These are phyloP conservation scores for Dolichopus griseipennis DNA, from an alignment of 2,888 invertebrate genomes.

Conservation along the genomic window DNA sequence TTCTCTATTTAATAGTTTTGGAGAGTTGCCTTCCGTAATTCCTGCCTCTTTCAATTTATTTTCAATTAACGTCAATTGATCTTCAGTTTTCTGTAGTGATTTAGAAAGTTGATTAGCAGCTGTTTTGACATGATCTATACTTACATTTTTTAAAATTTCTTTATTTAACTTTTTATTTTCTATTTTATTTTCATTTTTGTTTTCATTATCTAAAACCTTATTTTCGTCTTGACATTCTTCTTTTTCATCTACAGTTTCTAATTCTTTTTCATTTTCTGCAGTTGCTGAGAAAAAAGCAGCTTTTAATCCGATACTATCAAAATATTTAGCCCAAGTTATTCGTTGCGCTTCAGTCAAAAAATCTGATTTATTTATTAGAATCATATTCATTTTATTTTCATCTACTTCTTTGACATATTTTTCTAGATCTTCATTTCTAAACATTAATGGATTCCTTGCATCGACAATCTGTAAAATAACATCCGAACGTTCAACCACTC, in stretches of 20 bases:
- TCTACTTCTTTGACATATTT: constrained; percentile 71
- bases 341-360: constrained; percentile 74
- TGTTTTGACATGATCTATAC: constrained; percentile 44
- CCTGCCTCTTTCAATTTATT: constrained; percentile 35
- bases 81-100: constrained; percentile 49
- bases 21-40: constrained; percentile 26
- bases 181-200: constrained; percentile 16
- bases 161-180: constrained; percentile 15
- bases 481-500: constrained; percentile 94
- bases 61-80: constrained; percentile 50
- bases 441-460: constrained; percentile 89
- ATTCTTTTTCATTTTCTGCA: constrained; percentile 49
- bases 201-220: constrained; percentile 11
- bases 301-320: constrained; percentile 57
- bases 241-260: constrained; percentile 32
- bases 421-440: constrained; percentile 87
- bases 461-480: constrained; percentile 91
- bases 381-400: constrained; percentile 61
- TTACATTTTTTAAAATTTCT: constrained; percentile 24
- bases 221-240: constrained; percentile 22
- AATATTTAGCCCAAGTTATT: constrained; percentile 76
- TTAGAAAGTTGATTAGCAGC: constrained; percentile 47
- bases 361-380: constrained; percentile 94
- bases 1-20: constrained; percentile 50
- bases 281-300: constrained; percentile 90